These are phyloP conservation scores for Oligia fasciuncula DNA, from an alignment of 2,888 invertebrate species.

Conservation along the genomic window DNA sequence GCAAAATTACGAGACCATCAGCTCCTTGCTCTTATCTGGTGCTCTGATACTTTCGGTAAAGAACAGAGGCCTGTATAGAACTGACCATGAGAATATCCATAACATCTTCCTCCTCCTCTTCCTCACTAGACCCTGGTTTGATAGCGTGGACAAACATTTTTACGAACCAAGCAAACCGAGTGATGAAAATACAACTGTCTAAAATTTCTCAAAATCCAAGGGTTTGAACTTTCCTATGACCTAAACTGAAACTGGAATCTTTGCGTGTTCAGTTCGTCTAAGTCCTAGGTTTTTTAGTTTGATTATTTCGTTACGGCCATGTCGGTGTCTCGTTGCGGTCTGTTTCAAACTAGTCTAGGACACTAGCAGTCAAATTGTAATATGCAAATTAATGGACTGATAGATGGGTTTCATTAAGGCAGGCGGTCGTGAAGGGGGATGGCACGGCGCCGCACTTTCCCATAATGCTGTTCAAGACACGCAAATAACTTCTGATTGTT, in stretches of 20 bases:
- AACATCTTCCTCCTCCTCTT: conserved; percentile 91
- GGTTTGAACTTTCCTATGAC: conserved; percentile 17
- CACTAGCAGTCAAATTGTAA: conserved; percentile 77
- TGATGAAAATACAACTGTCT: background rate
- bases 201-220: background rate
- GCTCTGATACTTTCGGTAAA: background rate
- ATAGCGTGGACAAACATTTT: conserved; percentile 91
- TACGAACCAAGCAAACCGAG: background rate
- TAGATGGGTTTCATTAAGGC: conserved; percentile 83
- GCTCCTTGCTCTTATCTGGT: background rate
- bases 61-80: background rate
- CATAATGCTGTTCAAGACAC: conserved; percentile 74
- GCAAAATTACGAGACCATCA: conserved; percentile 58
- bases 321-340: conserved; percentile 69
- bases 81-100: conserved; percentile 87
- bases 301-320: conserved; percentile 47
- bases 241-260: conserved; percentile 31
- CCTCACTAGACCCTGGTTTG: conserved; percentile 89
- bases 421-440: conserved; percentile 73
- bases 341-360: conserved; percentile 72
- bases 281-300: conserved; percentile 40
- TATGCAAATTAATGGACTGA: conserved; percentile 86
- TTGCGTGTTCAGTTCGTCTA: conserved; percentile 37
- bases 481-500: conserved; percentile 74
- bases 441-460: conserved; percentile 82